Evolutionary conservation across 30 jellyfish, hydroid and myxozoan species (phyloP).

Genomic region (Turritopsis rubra): DNA sequence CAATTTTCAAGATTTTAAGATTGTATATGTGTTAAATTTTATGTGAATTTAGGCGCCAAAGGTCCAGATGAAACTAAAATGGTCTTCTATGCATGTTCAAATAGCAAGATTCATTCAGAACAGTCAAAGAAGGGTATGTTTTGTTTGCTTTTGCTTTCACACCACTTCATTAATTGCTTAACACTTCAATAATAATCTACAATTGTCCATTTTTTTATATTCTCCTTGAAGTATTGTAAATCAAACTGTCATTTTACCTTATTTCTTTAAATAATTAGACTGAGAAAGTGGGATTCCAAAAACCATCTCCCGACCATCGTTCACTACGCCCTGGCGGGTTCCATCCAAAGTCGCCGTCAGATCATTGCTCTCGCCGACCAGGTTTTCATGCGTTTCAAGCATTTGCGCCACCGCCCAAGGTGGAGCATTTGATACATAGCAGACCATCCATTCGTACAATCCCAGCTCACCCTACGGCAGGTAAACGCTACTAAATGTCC

Average conservation of each 20-base stretch:
- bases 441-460: not conserved
- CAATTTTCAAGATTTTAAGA: no score
- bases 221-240: no score
- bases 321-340: not conserved
- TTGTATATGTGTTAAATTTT: not conserved
- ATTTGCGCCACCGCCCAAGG: constrained; percentile 8
- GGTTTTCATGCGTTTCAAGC: constrained; percentile 34
- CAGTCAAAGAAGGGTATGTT: not conserved
- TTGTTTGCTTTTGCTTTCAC: not conserved
- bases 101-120: constrained; percentile 1
- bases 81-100: constrained; percentile 13
- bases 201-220: no score
- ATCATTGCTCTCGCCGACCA: constrained; percentile 5
- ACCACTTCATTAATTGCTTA: not conserved
- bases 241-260: not conserved
- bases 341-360: not conserved
- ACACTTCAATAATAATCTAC: no score
- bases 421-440: not conserved
- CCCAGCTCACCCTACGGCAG: not conserved
- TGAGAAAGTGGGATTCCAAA: constrained; percentile 4
- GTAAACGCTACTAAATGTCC: not conserved
- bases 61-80: not conserved
- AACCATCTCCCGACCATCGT: constrained; percentile 17
- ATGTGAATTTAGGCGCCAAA: not conserved
- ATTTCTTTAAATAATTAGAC: not conserved